Evolutionary conservation across 35 echinoderm and acorn worm species (phyloP).

Genomic region (Acanthaster planci): DNA sequence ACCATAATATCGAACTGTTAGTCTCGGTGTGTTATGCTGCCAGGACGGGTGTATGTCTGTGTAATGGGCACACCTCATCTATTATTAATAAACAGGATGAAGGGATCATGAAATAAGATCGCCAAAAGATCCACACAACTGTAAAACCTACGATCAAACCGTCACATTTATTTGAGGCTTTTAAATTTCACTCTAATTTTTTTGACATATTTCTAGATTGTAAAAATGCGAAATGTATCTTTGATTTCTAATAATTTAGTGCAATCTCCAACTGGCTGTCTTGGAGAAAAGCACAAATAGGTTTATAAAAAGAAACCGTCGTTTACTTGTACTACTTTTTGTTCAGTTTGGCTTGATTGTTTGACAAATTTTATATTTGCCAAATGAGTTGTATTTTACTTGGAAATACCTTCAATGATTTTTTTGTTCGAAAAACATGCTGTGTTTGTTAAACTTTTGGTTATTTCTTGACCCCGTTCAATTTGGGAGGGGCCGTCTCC

Average conservation of each 20-base stretch:
- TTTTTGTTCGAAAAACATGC: no score
- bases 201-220: background rate
- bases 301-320: no score
- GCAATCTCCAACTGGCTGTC: no score
- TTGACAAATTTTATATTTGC: no score
- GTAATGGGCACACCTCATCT: background rate
- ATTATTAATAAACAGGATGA: background rate
- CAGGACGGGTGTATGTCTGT: background rate
- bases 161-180: background rate
- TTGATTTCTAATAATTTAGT: background rate
- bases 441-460: no score
- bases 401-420: no score
- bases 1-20: background rate
- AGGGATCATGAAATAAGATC: background rate
- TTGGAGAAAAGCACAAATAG: no score
- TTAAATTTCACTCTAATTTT: background rate
- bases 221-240: background rate
- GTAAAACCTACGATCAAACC: background rate
- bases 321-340: no score
- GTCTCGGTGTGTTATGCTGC: background rate
- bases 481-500: constrained; percentile 3
- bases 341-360: no score
- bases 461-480: background rate
- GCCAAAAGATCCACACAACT: background rate
- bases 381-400: no score